A percentile compares a stretch with the other conserved stretches of the same genome.
phyloP scores from a whole-genome alignment of 2,888 invertebrate species.

The Mamestra brassicae region DNA sequence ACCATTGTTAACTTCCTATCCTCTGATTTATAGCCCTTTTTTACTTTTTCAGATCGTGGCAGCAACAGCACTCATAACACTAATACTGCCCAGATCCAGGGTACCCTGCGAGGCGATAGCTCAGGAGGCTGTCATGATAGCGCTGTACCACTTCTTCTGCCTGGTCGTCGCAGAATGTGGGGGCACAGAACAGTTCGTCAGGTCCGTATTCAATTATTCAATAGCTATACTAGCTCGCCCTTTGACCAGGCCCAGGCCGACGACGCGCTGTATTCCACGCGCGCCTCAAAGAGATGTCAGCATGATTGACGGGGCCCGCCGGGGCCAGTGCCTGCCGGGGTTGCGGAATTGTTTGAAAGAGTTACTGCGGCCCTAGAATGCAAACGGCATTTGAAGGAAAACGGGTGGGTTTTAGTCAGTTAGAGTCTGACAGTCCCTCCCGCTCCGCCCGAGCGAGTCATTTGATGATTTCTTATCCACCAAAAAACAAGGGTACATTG shows the following conservation, averaged over 20 bases:
- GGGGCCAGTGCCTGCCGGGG: no score
- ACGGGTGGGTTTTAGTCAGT: no score
- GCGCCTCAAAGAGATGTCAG: no score
- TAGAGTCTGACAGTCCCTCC: no score
- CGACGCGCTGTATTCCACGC: no score
- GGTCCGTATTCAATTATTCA: slow-evolving; percentile 71
- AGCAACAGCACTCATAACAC: slow-evolving; percentile 89
- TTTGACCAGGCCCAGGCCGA: no score
- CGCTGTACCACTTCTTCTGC: slow-evolving; percentile 93
- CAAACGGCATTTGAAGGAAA: no score
- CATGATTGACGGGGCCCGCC: no score
- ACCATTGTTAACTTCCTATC: background rate
- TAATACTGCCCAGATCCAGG: slow-evolving; percentile 92
- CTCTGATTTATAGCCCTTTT: background rate
- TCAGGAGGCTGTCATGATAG: slow-evolving; percentile 93
- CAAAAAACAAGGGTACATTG: slow-evolving; percentile 88
- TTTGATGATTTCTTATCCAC: no score
- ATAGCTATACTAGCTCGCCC: background rate
- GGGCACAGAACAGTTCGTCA: slow-evolving; percentile 91
- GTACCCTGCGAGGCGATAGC: slow-evolving; percentile 93
- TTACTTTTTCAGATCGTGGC: slow-evolving; percentile 90
- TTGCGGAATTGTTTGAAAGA: no score
- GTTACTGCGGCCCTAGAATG: no score
- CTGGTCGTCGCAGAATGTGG: slow-evolving; percentile 92
- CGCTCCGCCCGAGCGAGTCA: no score